Evolutionary conservation across 1,140 invertebrate genomes (phyloP).

Genomic region (Agrypnia vestita): DNA sequence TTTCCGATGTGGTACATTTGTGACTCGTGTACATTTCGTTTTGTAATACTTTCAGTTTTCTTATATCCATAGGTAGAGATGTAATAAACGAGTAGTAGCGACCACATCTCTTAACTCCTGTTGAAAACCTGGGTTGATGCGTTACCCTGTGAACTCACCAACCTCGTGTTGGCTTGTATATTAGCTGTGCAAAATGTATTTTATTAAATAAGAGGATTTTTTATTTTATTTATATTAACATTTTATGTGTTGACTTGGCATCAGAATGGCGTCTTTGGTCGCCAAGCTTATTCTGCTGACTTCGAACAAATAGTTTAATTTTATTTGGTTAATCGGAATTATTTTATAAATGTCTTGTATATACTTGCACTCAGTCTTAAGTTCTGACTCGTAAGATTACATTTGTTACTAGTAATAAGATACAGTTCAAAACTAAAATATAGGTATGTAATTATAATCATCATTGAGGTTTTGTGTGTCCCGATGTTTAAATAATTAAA

Average conservation of each 20-base stretch:
- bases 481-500: neutral
- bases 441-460: neutral
- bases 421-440: slow-evolving; percentile 38
- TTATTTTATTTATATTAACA: slow-evolving; percentile 31
- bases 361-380: slow-evolving; percentile 25
- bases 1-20: no score
- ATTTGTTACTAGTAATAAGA: slow-evolving; percentile 36
- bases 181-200: slow-evolving; percentile 39
- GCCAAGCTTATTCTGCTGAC: neutral
- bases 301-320: slow-evolving; percentile 20
- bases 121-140: slow-evolving; percentile 34
- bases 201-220: slow-evolving; percentile 27
- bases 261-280: neutral
- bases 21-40: no score
- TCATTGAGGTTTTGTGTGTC: neutral
- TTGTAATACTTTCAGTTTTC: no score
- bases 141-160: slow-evolving; percentile 58
- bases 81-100: neutral
- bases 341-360: slow-evolving; percentile 39
- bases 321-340: slow-evolving; percentile 32
- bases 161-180: slow-evolving; percentile 51
- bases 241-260: slow-evolving; percentile 30
- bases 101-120: neutral
- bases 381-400: slow-evolving; percentile 28
- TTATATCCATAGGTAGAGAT: no score